These are phyloP conservation scores for Euphydryas editha DNA, from an alignment of 2,888 invertebrate genomes.

Conservation along the genomic window DNA sequence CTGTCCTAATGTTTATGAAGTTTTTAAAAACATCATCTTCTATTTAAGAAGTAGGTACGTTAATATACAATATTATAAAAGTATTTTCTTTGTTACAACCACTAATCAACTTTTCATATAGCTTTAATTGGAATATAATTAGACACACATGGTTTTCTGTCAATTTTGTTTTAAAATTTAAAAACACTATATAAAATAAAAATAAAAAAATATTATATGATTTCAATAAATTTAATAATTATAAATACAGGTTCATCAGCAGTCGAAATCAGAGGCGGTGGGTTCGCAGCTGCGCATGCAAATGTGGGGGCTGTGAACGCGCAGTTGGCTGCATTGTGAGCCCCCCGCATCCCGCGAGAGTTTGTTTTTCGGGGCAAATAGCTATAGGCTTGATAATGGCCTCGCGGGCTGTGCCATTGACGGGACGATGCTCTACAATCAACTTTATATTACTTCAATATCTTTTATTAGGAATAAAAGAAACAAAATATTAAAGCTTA, in stretches of 20 bases:
- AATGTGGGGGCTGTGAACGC: conserved; percentile 77
- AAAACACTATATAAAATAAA: background rate
- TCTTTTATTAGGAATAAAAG: background rate
- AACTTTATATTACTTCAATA: background rate
- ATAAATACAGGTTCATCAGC: conserved; percentile 39
- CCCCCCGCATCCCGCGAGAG: conserved; percentile 77
- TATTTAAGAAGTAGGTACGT: too few relatives aligned
- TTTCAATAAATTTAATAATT: conserved; percentile 17
- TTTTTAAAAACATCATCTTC: too few relatives aligned
- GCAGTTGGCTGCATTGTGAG: conserved; percentile 80
- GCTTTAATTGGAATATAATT: too few relatives aligned
- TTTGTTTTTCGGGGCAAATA: conserved; percentile 84
- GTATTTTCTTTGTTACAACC: too few relatives aligned
- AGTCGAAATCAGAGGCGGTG: conserved; percentile 66
- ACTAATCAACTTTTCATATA: too few relatives aligned
- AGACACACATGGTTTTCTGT: too few relatives aligned
- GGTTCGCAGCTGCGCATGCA: conserved; percentile 73
- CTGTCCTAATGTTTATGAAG: too few relatives aligned
- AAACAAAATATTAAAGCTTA: background rate
- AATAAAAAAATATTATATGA: background rate
- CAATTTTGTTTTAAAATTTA: too few relatives aligned
- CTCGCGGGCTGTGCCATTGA: conserved; percentile 66
- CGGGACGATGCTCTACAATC: conserved; percentile 58
- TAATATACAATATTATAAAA: too few relatives aligned
- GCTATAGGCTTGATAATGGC: conserved; percentile 84